These are phyloP conservation scores for Drosophila melanosoma DNA, from an alignment of 2,888 invertebrate genomes.

Conservation along the genomic window DNA sequence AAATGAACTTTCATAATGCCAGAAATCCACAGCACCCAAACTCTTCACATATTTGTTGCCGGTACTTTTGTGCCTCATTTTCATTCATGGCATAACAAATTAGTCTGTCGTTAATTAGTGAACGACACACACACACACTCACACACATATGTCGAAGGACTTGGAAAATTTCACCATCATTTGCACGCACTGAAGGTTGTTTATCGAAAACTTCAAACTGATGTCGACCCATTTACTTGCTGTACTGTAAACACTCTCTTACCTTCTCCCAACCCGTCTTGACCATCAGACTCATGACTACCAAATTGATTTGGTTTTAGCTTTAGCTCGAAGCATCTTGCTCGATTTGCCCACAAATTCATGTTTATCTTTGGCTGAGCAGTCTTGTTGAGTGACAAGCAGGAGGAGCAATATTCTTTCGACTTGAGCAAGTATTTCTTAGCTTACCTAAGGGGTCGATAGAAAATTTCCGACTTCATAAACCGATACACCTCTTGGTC, in stretches of 20 bases:
- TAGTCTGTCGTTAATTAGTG: constrained; percentile 82
- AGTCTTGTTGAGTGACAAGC: constrained; percentile 63
- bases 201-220: constrained; percentile 15
- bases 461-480: too few relatives aligned
- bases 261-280: constrained; percentile 29
- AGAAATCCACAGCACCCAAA: constrained; percentile 20
- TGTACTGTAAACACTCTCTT: constrained; percentile 39
- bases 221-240: constrained; percentile 46
- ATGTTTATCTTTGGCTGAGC: constrained; percentile 50
- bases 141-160: constrained; percentile 41
- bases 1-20: constrained; percentile 78
- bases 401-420: constrained; percentile 24
- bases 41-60: constrained; percentile 12
- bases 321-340: constrained; percentile 62
- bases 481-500: too few relatives aligned
- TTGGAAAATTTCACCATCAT: constrained; percentile 78
- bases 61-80: constrained; percentile 32
- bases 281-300: constrained; percentile 76
- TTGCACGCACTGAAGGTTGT: constrained; percentile 65
- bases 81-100: constrained; percentile 72
- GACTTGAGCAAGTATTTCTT: constrained; percentile 50
- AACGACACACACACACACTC: constrained; percentile 43
- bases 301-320: constrained; percentile 72
- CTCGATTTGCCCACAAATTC: constrained; percentile 43
- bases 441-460: constrained; percentile 21